Base-by-base conservation (phyloP, 2,113 vertebrate species). In the Cyanoramphus novaezelandiae region DNA sequence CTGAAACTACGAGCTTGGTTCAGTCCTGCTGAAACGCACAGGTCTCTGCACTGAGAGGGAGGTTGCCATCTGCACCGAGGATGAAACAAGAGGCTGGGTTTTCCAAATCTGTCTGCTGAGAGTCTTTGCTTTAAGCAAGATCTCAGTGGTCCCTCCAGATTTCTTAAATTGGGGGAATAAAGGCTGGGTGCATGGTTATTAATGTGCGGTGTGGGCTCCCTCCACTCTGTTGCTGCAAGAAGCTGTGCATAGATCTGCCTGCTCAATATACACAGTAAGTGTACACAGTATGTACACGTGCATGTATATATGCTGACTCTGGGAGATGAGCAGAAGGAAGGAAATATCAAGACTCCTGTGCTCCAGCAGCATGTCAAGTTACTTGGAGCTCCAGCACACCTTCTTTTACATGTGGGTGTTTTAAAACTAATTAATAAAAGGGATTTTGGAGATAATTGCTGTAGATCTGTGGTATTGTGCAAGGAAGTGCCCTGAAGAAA, bases 391-490 rank as follows among this genome's bases (percentile, higher is more conserved):
- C 47, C 7, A 21, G 41, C 68, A 37, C 81, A 92, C 89, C 77
- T 97, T 90, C 57, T 95, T 83, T 91, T 65, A 67, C 68, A 82
- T 93, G 80, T 63, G 68, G 14, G 23, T 83, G 74, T 96, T 97
- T 97, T 94, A 87, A 97, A 87, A 74, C 31, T 43, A 92, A 91
- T 88, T 86, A 91, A 90, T 83, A 94, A 94, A 96, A 93, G 67
- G 79, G 69, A 90, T 95, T 96, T 92, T 13, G 27, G 80, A 90
- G 82, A 88, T 96, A 93, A 96, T 41, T 85, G 76, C 85, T 50
- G 75, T 52, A 76, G 59, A 77, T 92, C 55, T 23, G 19, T 86
- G 64, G 67, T 55, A 33, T 57, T 81, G 49, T 93, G 80, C 62
- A 86, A 64, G 95, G 79, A 93, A 91, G 85, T 91, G 74, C 79